A percentile compares a stretch with the other conserved stretches of the same genome.
These are phyloP conservation scores for Alitta virens DNA, from an alignment of 2,888 invertebrate species.

Conservation along the genomic window DNA sequence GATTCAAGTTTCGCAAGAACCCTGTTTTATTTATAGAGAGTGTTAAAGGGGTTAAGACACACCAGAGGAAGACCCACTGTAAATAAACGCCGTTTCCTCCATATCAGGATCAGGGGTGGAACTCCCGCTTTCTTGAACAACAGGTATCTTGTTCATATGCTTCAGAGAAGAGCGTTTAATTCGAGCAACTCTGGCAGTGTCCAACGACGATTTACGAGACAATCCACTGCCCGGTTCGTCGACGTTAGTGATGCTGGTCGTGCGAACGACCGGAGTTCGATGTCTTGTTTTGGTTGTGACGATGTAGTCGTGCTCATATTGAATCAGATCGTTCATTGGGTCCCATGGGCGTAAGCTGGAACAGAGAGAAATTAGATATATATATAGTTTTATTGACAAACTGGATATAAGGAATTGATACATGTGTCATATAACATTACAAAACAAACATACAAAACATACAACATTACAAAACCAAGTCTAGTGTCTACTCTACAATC, in stretches of 20 bases:
- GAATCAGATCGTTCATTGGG: conserved; percentile 77
- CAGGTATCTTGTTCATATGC: conserved; percentile 12
- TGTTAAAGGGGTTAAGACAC: too few relatives aligned
- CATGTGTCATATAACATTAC: too few relatives aligned
- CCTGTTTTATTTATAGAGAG: too few relatives aligned
- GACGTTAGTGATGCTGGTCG: conserved; percentile 70
- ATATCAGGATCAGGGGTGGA: conserved; percentile 23
- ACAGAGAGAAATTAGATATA: conserved; percentile 20
- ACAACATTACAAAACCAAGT: too few relatives aligned
- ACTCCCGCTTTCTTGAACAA: conserved; percentile 22
- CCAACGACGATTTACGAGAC: conserved; percentile 16
- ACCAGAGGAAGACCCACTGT: too few relatives aligned
- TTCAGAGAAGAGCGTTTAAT: conserved; percentile 27
- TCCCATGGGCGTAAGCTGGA: conserved; percentile 79
- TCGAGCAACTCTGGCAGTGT: conserved; percentile 17
- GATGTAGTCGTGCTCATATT: conserved; percentile 80
- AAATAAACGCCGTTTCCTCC: not conserved
- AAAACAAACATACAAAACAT: too few relatives aligned
- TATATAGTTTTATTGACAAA: too few relatives aligned
- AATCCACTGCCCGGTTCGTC: conserved; percentile 36
- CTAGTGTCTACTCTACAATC: too few relatives aligned
- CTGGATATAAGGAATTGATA: too few relatives aligned
- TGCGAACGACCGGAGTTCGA: conserved; percentile 72
- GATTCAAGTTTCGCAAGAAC: too few relatives aligned
- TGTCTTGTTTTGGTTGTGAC: conserved; percentile 77